These are phyloP conservation scores for Molossus alvarezi DNA, from an alignment of 2,797 vertebrate species.

Conservation along the genomic window DNA sequence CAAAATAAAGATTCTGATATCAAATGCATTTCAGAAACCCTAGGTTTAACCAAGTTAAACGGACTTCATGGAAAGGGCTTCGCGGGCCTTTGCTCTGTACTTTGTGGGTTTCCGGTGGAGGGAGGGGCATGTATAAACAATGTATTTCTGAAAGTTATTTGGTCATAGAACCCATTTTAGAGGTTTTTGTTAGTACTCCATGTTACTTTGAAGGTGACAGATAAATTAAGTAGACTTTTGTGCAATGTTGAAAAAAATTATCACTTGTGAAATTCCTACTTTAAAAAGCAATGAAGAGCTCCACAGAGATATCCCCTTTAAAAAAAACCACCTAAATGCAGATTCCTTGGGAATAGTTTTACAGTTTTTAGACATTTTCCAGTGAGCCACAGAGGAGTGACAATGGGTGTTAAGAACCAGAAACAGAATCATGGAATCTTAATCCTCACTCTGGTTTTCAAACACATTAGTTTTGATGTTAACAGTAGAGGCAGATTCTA, in stretches of 20 bases:
- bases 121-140: background rate
- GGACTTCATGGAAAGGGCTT: background rate
- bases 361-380: background rate
- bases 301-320: background rate
- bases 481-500: background rate
- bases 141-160: slow-evolving; percentile 19
- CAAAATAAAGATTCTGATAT: slow-evolving; percentile 69
- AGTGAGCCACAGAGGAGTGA: background rate
- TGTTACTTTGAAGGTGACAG: slow-evolving; percentile 14
- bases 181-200: background rate
- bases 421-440: background rate
- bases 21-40: slow-evolving; percentile 25
- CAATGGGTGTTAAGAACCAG: background rate
- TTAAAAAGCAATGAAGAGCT: slow-evolving; percentile 6
- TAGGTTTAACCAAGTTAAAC: background rate
- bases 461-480: background rate
- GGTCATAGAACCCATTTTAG: background rate
- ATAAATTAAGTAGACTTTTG: background rate
- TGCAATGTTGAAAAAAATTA: background rate
- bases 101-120: slow-evolving; percentile 20
- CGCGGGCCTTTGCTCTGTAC: background rate
- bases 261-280: slow-evolving; percentile 1
- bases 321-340: background rate
- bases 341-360: background rate
- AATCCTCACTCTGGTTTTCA: background rate